phyloP scores from a whole-genome alignment of 2,113 vertebrate genomes.

The Caretta caretta region DNA sequence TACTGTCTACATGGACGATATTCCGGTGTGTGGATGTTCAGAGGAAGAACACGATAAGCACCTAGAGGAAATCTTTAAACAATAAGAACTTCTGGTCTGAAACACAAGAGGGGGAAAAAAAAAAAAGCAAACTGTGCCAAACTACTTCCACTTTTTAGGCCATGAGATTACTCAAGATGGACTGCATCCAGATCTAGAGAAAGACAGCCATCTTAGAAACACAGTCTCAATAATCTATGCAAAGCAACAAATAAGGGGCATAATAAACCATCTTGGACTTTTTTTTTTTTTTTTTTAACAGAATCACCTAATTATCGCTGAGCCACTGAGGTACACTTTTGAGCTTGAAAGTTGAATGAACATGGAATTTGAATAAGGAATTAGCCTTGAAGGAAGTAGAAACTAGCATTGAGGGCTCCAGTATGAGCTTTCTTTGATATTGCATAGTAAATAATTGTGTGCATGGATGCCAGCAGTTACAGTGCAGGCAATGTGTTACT shows the following conservation, averaged over 20 bases:
- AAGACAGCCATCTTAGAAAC: background rate
- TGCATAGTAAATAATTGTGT: background rate
- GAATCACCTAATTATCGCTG: background rate
- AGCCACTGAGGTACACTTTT: slow-evolving; percentile 5
- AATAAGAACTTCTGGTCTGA: background rate
- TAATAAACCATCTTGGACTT: background rate
- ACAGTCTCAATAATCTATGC: background rate
- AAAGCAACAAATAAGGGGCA: background rate
- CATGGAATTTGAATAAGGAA: slow-evolving; percentile 55
- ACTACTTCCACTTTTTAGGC: background rate
- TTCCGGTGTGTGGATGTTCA: background rate
- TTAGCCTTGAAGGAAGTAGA: slow-evolving; percentile 31
- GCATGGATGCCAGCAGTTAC: background rate
- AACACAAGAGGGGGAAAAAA: background rate
- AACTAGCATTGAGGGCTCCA: background rate
- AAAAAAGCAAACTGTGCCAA: background rate
- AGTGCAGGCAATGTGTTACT: background rate
- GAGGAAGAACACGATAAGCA: background rate
- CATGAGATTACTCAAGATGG: background rate
- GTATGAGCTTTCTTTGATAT: slow-evolving; percentile 62
- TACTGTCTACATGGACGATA: background rate
- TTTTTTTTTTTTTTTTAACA: no score
- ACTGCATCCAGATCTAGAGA: background rate
- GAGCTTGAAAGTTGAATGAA: slow-evolving; percentile 37
- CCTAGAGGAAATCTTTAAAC: slow-evolving; percentile 9